These are phyloP conservation scores for Egretta garzetta DNA, from an alignment of 2,113 vertebrate species.

Conservation along the genomic window DNA sequence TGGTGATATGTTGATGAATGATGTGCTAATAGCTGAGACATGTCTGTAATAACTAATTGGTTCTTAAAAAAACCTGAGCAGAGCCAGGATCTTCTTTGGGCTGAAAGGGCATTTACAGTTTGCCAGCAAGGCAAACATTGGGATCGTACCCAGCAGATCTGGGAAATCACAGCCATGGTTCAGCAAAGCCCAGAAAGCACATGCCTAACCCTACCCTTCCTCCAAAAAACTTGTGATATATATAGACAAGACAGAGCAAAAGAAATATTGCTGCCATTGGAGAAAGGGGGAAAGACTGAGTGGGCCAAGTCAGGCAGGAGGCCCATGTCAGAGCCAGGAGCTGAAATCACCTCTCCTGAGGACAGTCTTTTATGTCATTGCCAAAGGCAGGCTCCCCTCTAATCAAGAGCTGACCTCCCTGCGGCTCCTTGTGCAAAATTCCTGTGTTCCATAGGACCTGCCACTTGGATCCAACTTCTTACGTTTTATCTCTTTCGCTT, in stretches of 20 bases:
- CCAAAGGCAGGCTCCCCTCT: background rate
- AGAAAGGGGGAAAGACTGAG: background rate
- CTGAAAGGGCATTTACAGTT: background rate
- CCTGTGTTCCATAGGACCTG: background rate
- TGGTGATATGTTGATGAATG: background rate
- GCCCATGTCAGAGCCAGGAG: background rate
- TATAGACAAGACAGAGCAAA: background rate
- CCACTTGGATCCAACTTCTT: background rate
- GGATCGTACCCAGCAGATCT: background rate
- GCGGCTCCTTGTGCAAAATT: background rate
- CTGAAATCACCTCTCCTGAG: conserved; percentile 52
- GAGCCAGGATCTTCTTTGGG: background rate
- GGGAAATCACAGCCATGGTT: background rate
- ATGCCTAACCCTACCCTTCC: background rate
- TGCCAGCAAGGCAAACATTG: background rate
- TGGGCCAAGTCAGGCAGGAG: conserved; percentile 51
- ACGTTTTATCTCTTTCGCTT: background rate
- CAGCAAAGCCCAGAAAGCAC: background rate
- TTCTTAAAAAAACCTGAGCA: background rate
- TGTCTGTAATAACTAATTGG: background rate
- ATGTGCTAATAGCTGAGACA: background rate
- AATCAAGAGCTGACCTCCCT: background rate
- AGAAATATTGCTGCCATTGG: background rate
- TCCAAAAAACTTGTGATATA: background rate
- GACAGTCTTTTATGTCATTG: background rate